phyloP scores from a whole-genome alignment of 2,113 vertebrate genomes.

The Tor tambroides region DNA sequence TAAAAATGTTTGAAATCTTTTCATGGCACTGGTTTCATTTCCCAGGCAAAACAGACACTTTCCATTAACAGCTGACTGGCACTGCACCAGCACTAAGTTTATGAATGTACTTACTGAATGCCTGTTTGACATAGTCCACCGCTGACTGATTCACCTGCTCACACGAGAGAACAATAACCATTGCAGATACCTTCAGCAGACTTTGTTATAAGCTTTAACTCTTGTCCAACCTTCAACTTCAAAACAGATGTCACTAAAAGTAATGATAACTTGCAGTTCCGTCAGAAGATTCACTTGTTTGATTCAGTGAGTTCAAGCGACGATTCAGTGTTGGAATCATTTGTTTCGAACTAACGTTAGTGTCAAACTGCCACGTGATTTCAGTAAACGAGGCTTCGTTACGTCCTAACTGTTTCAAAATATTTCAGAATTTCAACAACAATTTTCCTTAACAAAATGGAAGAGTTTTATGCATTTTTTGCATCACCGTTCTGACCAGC shows the following conservation, averaged over 20 bases:
- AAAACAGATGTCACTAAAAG: not conserved
- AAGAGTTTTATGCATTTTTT: too few species aligned
- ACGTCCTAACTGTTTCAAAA: too few species aligned
- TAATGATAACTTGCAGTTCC: not conserved
- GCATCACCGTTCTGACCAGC: too few species aligned
- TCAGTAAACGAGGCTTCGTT: too few species aligned
- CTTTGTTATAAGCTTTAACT: not conserved
- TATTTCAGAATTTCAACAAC: too few species aligned
- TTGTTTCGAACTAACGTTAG: too few species aligned
- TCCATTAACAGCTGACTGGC: conserved; percentile 40
- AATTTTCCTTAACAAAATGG: too few species aligned
- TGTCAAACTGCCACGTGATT: too few species aligned
- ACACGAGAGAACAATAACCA: not conserved
- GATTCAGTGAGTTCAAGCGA: not conserved
- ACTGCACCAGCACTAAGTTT: conserved; percentile 10
- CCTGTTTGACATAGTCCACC: not conserved
- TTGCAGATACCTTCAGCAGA: not conserved
- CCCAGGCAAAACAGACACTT: conserved; percentile 39
- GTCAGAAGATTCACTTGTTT: not conserved
- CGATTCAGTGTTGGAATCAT: too few species aligned
- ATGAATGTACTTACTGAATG: not conserved
- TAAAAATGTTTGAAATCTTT: conserved; percentile 53
- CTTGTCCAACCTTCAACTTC: not conserved
- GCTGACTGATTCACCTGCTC: not conserved
- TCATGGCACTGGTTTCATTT: conserved; percentile 49